Conservation (phyloP, 2,797 vertebrate genomes). For the Fundulus diaphanus region DNA sequence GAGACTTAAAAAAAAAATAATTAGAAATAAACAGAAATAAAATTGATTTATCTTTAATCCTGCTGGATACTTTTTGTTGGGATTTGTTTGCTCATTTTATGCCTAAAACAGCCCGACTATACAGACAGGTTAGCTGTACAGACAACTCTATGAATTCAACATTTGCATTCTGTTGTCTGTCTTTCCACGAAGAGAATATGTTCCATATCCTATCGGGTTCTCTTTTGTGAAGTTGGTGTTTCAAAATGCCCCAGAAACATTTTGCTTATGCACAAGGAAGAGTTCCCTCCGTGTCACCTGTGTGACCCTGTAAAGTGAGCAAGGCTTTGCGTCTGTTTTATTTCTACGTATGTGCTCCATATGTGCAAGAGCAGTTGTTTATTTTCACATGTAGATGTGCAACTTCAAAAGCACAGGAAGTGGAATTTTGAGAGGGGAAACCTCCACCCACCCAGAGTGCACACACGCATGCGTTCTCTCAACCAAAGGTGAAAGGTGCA, state of each 20-base stretch:
- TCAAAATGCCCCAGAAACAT: conserved; percentile 75
- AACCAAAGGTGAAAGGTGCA: conserved; percentile 41
- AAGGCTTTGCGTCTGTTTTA: conserved; percentile 36
- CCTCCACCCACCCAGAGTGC: conserved; percentile 67
- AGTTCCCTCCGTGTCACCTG: conserved; percentile 73
- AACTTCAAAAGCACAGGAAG: conserved; percentile 76
- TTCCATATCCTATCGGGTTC: conserved; percentile 58
- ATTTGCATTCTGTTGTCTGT: not conserved
- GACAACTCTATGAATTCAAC: not conserved
- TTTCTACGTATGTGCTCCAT: conserved; percentile 41
- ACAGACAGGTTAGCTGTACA: not conserved
- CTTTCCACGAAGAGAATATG: conserved; percentile 48
- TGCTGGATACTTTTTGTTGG: not conserved
- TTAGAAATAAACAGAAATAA: not conserved
- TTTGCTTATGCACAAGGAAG: conserved; percentile 60
- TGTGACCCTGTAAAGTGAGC: conserved; percentile 62
- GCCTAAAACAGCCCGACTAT: not conserved
- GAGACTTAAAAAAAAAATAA: not conserved
- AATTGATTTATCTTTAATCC: not conserved
- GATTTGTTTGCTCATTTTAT: not conserved
- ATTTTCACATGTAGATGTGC: conserved; percentile 69
- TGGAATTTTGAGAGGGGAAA: conserved; percentile 74
- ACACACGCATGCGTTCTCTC: conserved; percentile 15
- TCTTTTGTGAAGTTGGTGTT: conserved; percentile 51
- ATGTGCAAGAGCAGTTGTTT: conserved; percentile 66